phyloP scores from a whole-genome alignment of 2,888 invertebrate genomes.

The Oegoconia quadripuncta region DNA sequence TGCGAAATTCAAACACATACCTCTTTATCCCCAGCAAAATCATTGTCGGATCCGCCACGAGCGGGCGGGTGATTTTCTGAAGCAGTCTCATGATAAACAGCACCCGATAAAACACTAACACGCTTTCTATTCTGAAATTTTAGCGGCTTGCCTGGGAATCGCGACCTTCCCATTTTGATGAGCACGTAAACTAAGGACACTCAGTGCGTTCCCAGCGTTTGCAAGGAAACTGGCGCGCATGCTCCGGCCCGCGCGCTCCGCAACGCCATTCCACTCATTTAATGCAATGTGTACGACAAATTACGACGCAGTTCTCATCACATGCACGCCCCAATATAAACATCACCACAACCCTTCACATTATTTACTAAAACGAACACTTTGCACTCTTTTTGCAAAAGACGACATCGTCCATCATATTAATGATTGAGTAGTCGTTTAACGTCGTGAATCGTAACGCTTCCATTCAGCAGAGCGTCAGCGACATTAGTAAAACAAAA shows the following conservation, averaged over 20 bases:
- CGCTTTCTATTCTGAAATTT: conserved; percentile 92
- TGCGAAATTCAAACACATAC: conserved; percentile 34
- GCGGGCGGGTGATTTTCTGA: conserved; percentile 66
- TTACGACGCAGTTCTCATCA: conserved; percentile 74
- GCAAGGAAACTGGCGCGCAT: conserved; percentile 77
- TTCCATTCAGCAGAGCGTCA: conserved; percentile 73
- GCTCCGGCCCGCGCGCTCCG: conserved; percentile 77
- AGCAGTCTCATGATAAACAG: conserved; percentile 74
- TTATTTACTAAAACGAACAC: conserved; percentile 68
- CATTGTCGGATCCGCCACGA: conserved; percentile 64
- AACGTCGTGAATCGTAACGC: conserved; percentile 67
- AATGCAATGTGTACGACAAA: conserved; percentile 73
- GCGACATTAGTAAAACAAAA: conserved; percentile 69
- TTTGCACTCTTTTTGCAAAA: conserved; percentile 70
- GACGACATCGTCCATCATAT: conserved; percentile 73
- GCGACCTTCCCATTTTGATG: conserved; percentile 87
- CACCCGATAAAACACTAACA: conserved; percentile 86
- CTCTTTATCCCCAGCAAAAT: conserved; percentile 75
- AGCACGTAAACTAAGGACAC: conserved; percentile 76
- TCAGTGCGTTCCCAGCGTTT: conserved; percentile 74
- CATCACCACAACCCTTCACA: conserved; percentile 65
- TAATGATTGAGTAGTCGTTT: conserved; percentile 74
- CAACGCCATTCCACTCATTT: conserved; percentile 78
- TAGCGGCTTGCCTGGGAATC: conserved; percentile 93
- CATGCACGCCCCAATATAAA: conserved; percentile 60